Conservation (phyloP, 2,797 vertebrate species). For the Tangara arthus region DNA sequence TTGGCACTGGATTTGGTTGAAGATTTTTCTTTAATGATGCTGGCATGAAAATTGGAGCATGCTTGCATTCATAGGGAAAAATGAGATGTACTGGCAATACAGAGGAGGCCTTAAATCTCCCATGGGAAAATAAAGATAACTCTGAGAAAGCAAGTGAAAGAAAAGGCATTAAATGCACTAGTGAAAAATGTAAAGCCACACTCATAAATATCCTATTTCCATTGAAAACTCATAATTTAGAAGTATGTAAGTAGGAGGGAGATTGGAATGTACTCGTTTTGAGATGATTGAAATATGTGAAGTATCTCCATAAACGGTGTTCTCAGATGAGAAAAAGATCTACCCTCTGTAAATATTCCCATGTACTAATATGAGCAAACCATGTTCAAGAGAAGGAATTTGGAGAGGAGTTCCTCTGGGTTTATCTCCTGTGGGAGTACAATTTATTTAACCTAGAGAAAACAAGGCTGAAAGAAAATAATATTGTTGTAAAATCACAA, state of each 20-base stretch:
- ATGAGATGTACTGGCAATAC: neutral
- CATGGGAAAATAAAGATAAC: constrained; percentile 14
- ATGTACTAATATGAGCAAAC: neutral
- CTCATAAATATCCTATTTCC: neutral
- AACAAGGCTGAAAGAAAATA: neutral
- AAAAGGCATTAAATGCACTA: neutral
- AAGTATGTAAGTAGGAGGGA: neutral
- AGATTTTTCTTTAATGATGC: constrained; percentile 4
- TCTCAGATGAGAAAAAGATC: neutral
- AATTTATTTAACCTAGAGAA: neutral
- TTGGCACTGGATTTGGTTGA: constrained; percentile 11
- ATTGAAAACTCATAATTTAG: neutral
- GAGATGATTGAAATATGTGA: constrained; percentile 7
- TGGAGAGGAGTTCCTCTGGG: neutral
- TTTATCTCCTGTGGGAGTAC: neutral
- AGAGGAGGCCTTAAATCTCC: neutral
- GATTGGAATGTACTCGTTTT: neutral
- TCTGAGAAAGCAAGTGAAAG: neutral
- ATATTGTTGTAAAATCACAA: neutral
- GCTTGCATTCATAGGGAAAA: neutral
- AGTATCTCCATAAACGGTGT: neutral
- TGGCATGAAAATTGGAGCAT: neutral
- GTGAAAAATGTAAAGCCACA: neutral
- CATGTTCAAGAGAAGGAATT: neutral
- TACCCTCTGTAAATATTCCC: neutral